These are phyloP conservation scores for Pterocles burchelli DNA, from an alignment of 2,113 vertebrate genomes.

Conservation along the genomic window DNA sequence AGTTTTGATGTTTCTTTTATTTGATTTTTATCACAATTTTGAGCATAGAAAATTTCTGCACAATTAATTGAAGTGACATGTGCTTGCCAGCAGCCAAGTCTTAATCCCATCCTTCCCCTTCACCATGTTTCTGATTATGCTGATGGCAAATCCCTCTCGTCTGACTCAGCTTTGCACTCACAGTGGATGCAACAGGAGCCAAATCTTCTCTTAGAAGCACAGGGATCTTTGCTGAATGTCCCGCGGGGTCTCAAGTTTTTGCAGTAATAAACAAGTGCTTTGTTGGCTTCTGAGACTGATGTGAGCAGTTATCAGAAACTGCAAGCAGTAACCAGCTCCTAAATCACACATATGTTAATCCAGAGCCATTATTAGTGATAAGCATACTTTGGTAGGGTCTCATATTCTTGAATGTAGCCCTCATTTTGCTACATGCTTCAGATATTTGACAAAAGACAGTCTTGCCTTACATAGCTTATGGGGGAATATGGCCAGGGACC, in stretches of 20 bases:
- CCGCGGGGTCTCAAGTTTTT: background rate
- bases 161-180: constrained; percentile 11
- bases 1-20: constrained; percentile 23
- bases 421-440: background rate
- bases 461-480: background rate
- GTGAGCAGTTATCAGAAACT: constrained; percentile 16
- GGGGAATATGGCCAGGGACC: background rate
- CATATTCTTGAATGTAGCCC: background rate
- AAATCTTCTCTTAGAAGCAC: background rate
- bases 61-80: constrained; percentile 34
- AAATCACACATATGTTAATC: background rate
- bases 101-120: constrained; percentile 42
- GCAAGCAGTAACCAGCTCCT: constrained; percentile 12
- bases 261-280: constrained; percentile 28
- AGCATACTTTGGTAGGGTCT: background rate
- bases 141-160: constrained; percentile 13
- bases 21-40: constrained; percentile 39
- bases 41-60: background rate
- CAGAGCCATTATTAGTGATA: background rate
- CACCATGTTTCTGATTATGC: constrained; percentile 35
- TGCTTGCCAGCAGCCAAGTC: constrained; percentile 29
- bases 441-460: background rate
- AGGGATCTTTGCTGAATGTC: background rate
- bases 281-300: background rate
- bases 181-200: background rate